phyloP scores from a whole-genome alignment of 2,888 invertebrate genomes.

The Ennomos quercinarius region DNA sequence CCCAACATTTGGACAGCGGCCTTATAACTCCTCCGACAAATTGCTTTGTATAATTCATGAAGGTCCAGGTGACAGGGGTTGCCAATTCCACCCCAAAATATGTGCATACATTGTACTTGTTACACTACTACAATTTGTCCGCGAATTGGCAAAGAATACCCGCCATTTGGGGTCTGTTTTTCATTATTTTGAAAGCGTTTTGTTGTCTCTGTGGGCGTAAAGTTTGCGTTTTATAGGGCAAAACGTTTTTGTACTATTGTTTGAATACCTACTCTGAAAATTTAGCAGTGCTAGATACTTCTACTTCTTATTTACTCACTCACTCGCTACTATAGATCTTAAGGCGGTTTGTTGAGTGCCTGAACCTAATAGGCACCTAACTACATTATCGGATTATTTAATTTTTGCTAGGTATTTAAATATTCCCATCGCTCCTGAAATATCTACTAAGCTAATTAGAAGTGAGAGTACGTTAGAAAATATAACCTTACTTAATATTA shows the following conservation, averaged over 20 bases:
- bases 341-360: too few relatives aligned
- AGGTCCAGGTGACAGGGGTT: constrained; percentile 70
- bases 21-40: constrained; percentile 70
- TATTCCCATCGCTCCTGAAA: too few relatives aligned
- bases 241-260: constrained; percentile 1
- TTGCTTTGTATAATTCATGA: constrained; percentile 74
- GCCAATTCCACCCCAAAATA: constrained; percentile 62
- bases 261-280: not conserved
- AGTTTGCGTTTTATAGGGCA: constrained; percentile 4
- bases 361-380: too few relatives aligned
- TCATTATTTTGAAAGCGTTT: constrained; percentile 67
- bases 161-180: constrained; percentile 40
- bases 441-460: too few relatives aligned
- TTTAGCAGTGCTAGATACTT: not conserved
- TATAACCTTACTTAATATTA: too few relatives aligned
- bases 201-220: constrained; percentile 46
- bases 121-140: constrained; percentile 26
- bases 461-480: too few relatives aligned
- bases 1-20: constrained; percentile 52
- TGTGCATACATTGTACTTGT: constrained; percentile 59
- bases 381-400: too few relatives aligned
- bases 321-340: too few relatives aligned
- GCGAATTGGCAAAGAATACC: constrained; percentile 50
- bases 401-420: too few relatives aligned
- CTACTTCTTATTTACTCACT: too few relatives aligned